Base-by-base conservation (phyloP, 2,113 vertebrate species). In the Labrus mixtus region DNA sequence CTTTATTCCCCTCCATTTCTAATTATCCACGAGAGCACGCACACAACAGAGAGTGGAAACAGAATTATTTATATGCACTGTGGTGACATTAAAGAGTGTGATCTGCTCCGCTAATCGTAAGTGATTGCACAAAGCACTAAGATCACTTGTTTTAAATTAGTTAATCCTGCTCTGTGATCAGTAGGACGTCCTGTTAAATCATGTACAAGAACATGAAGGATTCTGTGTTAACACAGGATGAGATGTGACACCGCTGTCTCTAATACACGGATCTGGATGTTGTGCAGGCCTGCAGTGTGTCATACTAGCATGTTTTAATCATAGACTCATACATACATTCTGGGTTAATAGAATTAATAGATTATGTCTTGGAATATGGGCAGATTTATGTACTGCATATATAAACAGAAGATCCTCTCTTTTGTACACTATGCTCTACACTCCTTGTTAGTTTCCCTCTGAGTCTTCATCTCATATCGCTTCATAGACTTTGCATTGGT, bases 111-210 rank as follows among this genome's bases (percentile, higher is more conserved):
- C 60, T 76, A 64, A 80, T 78, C 25, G 1, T 66, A 41, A 41
- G 54, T 55, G 66, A 82, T 79, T 64, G 69, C 46, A 57, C 72
- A 72, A 68, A 58, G 46, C 66, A 15, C 20, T 0, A 8, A 46
- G 25, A 74, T 68, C 51, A 51, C 76, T 66, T 64, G 61, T 70
- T 79, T 83, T 22, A 60, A 76, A 85, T 60, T n/a, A 64, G 65
- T 70, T 73, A 83, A 82, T 78, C 72, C 75, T 76, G 75, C 22
- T 25, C 37, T 89, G 76, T 90, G 71, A 87, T 88, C 67, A 65
- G 83, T 12, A 50, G 23, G 61, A 61, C 46, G 9, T 13, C 46
- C 12, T 70, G 64, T 61, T 68, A 72, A 84, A 67, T 69, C 65
- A 73, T 74, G 77, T n/a, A 55, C 16, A 50, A 62, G 78, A 76